Percentiles rank a stretch among this genome's conserved stretches.
These are phyloP conservation scores for Dolichallabes microphthalmus DNA, from an alignment of 2,113 vertebrate species.

Conservation along the genomic window DNA sequence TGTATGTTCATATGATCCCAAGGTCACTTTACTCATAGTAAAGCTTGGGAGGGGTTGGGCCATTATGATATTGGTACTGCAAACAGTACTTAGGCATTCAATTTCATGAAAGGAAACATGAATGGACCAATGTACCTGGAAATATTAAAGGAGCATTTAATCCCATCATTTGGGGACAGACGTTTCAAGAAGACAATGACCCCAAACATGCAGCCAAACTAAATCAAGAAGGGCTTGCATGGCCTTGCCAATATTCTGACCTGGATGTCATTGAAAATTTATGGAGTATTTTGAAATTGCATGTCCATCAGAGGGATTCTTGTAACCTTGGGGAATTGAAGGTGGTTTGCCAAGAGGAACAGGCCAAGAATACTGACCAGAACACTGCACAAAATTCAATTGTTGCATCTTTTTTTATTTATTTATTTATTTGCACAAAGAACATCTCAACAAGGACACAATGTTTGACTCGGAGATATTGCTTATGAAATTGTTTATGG, in stretches of 20 bases:
- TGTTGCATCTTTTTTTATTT: no score
- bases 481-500: not conserved
- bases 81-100: not conserved
- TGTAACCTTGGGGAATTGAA: not conserved
- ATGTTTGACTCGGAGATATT: not conserved
- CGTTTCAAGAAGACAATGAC: not conserved
- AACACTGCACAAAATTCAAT: not conserved
- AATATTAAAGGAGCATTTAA: not conserved
- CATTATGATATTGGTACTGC: not conserved
- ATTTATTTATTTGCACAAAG: not conserved
- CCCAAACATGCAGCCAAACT: not conserved
- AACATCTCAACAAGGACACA: not conserved
- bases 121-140: not conserved
- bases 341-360: not conserved
- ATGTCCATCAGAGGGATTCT: not conserved
- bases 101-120: not conserved
- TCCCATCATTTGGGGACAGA: not conserved
- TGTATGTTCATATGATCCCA: not conserved
- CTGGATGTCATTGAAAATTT: not conserved
- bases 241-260: not conserved
- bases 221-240: not conserved
- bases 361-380: not conserved
- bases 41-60: not conserved
- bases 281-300: not conserved
- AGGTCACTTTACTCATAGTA: not conserved